These are phyloP conservation scores for Trichoplax adhaerens DNA, from an alignment of 37 sponge, comb jelly and placozoan genomes.

Conservation along the genomic window DNA sequence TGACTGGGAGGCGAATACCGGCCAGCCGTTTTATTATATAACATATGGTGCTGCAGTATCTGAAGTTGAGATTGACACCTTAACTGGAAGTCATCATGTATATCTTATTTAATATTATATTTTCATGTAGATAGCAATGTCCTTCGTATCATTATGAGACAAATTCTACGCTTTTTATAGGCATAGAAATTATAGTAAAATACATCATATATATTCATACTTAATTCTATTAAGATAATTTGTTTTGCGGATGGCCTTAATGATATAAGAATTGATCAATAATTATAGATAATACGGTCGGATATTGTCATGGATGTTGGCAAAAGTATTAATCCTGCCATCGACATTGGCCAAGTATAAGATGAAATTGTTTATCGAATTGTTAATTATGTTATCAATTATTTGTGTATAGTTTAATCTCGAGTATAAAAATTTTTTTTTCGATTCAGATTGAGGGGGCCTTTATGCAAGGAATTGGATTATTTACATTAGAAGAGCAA, in stretches of 20 bases:
- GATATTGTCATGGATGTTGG: constrained; percentile 49
- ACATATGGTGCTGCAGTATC: constrained; percentile 43
- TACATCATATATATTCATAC: no score
- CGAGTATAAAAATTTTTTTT: background rate
- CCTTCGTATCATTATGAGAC: no score
- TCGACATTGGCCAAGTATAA: constrained; percentile 29
- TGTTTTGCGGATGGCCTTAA: no score
- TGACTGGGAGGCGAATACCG: constrained; percentile 2
- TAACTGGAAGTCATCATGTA: constrained; percentile 34
- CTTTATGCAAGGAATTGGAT: constrained; percentile 50
- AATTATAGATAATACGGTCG: constrained; percentile 10
- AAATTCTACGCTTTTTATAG: no score
- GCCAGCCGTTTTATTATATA: constrained; percentile 36
- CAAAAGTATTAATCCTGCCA: constrained; percentile 34
- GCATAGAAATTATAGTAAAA: no score
- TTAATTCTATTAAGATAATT: no score
- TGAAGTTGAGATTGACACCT: constrained; percentile 60
- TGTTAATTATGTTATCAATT: background rate
- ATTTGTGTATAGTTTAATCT: background rate
- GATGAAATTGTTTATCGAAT: background rate
- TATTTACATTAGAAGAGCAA: constrained; percentile 37
- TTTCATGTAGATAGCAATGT: no score
- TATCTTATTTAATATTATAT: background rate
- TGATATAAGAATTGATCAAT: no score
- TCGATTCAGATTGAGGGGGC: constrained; percentile 38